Percentiles rank a stretch among this genome's conserved stretches.
These are phyloP conservation scores for Macaria notata DNA, from an alignment of 2,888 invertebrate species.

Conservation along the genomic window DNA sequence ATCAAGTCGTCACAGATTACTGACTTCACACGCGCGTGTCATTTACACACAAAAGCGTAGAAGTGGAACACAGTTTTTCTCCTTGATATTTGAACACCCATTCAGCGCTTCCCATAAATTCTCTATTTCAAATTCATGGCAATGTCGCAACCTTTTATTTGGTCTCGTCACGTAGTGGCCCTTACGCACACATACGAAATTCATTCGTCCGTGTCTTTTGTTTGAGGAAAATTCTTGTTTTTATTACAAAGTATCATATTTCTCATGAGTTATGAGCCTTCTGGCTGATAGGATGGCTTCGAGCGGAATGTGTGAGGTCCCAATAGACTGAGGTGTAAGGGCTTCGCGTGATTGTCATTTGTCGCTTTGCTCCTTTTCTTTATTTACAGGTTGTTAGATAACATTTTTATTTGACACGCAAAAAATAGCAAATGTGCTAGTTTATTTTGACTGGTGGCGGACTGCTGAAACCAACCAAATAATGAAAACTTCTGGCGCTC, in stretches of 20 bases:
- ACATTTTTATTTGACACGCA: no score
- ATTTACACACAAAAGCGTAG: no score
- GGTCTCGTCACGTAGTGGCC: slow-evolving; percentile 46
- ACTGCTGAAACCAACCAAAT: no score
- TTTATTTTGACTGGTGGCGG: no score
- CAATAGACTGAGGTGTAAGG: background rate
- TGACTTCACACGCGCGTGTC: no score
- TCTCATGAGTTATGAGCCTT: slow-evolving; percentile 29
- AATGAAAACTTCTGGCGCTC: no score
- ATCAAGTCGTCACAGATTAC: no score
- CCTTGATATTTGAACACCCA: slow-evolving; percentile 25
- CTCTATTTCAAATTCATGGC: slow-evolving; percentile 47
- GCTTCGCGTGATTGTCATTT: background rate
- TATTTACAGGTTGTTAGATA: no score
- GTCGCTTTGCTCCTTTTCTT: no score
- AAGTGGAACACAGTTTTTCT: slow-evolving; percentile 1
- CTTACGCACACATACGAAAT: slow-evolving; percentile 38
- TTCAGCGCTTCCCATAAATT: slow-evolving; percentile 35
- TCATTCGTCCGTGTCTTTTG: slow-evolving; percentile 41
- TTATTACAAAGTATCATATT: slow-evolving; percentile 33
- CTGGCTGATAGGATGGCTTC: slow-evolving; percentile 29
- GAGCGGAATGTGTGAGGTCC: slow-evolving; percentile 19
- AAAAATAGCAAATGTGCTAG: no score
- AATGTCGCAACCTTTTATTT: slow-evolving; percentile 46
- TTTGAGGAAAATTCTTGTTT: slow-evolving; percentile 37